A percentile compares a stretch with the other conserved stretches of the same genome.
Evolutionary conservation across 1,140 invertebrate genomes (phyloP).

Genomic region (Aphis craccivora): DNA sequence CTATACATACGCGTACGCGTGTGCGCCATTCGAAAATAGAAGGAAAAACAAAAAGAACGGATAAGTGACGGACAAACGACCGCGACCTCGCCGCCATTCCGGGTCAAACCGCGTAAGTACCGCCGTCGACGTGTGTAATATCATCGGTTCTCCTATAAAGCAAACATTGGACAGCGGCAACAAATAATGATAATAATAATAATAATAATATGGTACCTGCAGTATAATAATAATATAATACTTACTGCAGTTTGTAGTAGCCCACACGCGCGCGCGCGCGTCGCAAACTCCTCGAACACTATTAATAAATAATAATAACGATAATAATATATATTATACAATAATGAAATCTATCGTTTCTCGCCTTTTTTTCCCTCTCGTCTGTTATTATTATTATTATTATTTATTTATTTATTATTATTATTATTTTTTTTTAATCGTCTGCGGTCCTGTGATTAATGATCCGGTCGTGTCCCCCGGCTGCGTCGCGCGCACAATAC

Average conservation of each 20-base stretch:
- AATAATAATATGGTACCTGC: background rate
- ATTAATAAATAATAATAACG: background rate
- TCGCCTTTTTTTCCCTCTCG: constrained; percentile 12
- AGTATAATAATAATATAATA: background rate
- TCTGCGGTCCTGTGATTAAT: constrained; percentile 37
- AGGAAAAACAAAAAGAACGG: constrained; percentile 54
- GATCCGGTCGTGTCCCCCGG: background rate
- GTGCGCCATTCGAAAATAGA: background rate
- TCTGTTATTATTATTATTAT: constrained; percentile 6
- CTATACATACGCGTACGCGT: background rate
- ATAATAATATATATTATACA: background rate
- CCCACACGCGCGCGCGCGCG: constrained; percentile 5
- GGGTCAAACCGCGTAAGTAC: constrained; percentile 31
- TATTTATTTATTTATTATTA: background rate
- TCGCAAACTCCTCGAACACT: background rate
- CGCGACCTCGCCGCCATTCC: constrained; percentile 29
- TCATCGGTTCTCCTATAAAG: constrained; percentile 1
- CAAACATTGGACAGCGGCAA: constrained; percentile 20
- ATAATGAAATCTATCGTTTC: constrained; percentile 44
- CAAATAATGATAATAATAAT: background rate
- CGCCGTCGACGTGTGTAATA: background rate
- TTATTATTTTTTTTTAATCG: constrained; percentile 44
- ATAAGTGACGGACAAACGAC: constrained; percentile 48
- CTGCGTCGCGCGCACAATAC: constrained; percentile 32
- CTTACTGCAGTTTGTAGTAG: background rate